Evolutionary conservation across 2,113 vertebrate species (phyloP).

Genomic region (Sceloporus tristichus): DNA sequence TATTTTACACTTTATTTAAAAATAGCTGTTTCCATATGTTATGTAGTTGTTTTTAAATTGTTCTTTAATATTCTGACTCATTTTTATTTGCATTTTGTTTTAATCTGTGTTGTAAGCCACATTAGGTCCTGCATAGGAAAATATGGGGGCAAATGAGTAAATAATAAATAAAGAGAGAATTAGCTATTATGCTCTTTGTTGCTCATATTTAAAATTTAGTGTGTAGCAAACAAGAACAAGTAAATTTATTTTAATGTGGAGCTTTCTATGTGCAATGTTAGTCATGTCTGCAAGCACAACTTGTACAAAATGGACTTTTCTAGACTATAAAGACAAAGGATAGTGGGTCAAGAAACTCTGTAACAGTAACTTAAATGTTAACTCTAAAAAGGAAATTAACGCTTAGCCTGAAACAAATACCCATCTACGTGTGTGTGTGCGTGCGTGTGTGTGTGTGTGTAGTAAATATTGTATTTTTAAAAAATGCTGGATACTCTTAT

Average conservation of each 20-base stretch:
- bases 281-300: not conserved
- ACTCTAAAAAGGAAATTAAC: not conserved
- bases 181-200: conserved; percentile 28
- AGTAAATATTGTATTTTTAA: no score
- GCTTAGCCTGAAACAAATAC: no score
- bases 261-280: not conserved
- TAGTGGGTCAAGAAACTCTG: not conserved
- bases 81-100: not conserved
- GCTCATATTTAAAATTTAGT: conserved; percentile 33
- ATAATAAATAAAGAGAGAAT: not conserved
- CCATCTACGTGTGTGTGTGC: no score
- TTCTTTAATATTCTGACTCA: conserved; percentile 43
- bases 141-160: no score
- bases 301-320: rapidly evolving
- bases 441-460: no score
- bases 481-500: no score
- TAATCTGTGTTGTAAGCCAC: no score
- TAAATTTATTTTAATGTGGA: conserved; percentile 21
- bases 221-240: not conserved
- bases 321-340: conserved; percentile 14
- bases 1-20: no score
- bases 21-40: no score
- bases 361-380: conserved; percentile 11
- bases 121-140: no score
- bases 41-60: not conserved